Evolutionary conservation across 2,113 vertebrate species (phyloP).

Genomic region (Lagenorhynchus albirostris): DNA sequence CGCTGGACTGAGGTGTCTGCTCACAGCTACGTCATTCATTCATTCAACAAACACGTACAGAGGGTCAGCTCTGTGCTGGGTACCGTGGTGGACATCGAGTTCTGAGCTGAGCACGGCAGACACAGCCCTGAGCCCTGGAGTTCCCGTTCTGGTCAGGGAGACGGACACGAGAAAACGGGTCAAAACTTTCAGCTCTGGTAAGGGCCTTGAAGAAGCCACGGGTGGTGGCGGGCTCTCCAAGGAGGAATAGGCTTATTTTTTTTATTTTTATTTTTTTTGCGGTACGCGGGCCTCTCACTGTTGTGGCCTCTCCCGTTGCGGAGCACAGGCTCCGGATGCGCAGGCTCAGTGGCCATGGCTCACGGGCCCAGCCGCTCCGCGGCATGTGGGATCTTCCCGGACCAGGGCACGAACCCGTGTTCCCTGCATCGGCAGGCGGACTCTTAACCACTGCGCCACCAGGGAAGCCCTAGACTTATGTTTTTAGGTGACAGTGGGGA

Average conservation of each 20-base stretch:
- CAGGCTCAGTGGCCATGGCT: too few relatives aligned
- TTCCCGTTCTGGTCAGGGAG: neutral
- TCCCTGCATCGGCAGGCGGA: too few relatives aligned
- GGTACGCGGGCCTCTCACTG: too few relatives aligned
- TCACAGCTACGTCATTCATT: rapidly evolving
- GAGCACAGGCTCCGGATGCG: too few relatives aligned
- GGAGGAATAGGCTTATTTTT: neutral
- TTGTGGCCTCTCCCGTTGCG: too few relatives aligned
- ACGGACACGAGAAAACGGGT: rapidly evolving
- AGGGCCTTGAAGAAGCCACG: neutral
- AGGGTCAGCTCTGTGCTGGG: rapidly evolving
- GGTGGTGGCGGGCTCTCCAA: neutral
- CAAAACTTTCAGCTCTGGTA: neutral
- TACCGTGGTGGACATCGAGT: rapidly evolving
- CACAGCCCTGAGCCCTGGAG: neutral
- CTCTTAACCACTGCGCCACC: too few relatives aligned
- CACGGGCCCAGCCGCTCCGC: too few relatives aligned
- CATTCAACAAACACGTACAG: too few relatives aligned
- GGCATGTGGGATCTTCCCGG: too few relatives aligned
- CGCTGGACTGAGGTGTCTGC: rapidly evolving
- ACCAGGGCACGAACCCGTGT: too few relatives aligned
- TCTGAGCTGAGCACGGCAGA: neutral
- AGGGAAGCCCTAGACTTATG: rapidly evolving
- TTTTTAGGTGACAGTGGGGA: neutral
- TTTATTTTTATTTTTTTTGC: too few relatives aligned